phyloP scores from a whole-genome alignment of 2,113 vertebrate species.

The Chionodraco myersi region DNA sequence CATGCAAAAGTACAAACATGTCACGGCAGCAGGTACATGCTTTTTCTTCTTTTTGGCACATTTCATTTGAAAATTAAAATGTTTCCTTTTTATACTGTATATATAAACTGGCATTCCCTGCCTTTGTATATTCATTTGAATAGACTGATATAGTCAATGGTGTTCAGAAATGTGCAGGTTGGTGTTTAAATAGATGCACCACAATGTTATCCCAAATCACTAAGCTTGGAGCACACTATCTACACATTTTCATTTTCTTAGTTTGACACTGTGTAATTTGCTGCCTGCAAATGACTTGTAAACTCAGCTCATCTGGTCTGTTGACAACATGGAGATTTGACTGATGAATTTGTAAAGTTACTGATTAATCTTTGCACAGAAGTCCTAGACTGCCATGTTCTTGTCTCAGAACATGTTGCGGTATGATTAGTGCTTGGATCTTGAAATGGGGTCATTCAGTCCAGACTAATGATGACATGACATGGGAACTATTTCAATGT shows the following conservation, averaged over 20 bases:
- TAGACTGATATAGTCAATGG: neutral
- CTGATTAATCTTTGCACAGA: constrained; percentile 54
- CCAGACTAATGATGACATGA: constrained; percentile 39
- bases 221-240: neutral
- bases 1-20: neutral
- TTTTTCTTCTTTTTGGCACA: neutral
- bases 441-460: constrained; percentile 66
- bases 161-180: neutral
- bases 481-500: constrained; percentile 47
- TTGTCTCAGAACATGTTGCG: constrained; percentile 67
- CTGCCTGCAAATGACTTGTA: constrained; percentile 29
- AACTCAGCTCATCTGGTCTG: constrained; percentile 45
- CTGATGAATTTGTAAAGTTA: constrained; percentile 63
- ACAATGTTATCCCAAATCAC: neutral
- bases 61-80: neutral
- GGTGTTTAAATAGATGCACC: neutral
- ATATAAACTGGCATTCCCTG: neutral
- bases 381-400: constrained; percentile 62
- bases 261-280: neutral
- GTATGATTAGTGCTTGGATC: constrained; percentile 69
- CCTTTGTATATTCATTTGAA: neutral
- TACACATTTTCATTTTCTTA: constrained; percentile 33
- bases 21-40: neutral
- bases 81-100: neutral
- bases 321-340: constrained; percentile 22